These are phyloP conservation scores for Eira barbara DNA, from an alignment of 2,113 vertebrate genomes.

Conservation along the genomic window DNA sequence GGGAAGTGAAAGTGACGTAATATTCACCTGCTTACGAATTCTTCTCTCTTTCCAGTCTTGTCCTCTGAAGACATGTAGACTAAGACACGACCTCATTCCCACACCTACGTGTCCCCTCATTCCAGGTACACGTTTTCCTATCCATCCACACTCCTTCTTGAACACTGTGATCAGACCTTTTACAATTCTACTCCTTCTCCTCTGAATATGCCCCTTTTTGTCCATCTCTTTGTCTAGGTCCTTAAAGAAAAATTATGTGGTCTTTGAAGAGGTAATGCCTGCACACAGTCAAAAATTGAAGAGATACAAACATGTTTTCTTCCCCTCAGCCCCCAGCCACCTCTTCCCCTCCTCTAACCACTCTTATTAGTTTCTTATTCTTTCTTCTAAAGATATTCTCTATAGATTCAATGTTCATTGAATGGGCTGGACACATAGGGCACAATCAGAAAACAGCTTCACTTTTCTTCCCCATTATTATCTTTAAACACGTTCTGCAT, in stretches of 20 bases:
- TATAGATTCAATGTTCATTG: background rate
- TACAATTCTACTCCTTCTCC: background rate
- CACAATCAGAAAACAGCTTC: background rate
- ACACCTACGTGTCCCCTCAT: background rate
- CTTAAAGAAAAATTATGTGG: background rate
- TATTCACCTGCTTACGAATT: background rate
- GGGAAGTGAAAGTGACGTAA: background rate
- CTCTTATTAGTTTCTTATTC: background rate
- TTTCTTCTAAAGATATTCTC: background rate
- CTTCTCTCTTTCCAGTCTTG: background rate
- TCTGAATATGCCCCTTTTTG: background rate
- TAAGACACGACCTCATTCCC: too few species aligned
- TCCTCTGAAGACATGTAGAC: background rate
- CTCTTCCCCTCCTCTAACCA: background rate
- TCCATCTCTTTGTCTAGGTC: background rate
- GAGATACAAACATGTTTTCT: background rate
- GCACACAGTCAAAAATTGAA: background rate
- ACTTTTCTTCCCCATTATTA: background rate
- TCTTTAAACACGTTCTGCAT: background rate
- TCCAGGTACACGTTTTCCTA: background rate
- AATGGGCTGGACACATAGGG: background rate
- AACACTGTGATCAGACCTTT: background rate
- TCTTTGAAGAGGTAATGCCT: background rate
- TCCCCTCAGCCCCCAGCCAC: background rate
- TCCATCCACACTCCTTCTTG: background rate